phyloP scores from a whole-genome alignment of 2,888 invertebrate genomes.

The Campoletis raptor region DNA sequence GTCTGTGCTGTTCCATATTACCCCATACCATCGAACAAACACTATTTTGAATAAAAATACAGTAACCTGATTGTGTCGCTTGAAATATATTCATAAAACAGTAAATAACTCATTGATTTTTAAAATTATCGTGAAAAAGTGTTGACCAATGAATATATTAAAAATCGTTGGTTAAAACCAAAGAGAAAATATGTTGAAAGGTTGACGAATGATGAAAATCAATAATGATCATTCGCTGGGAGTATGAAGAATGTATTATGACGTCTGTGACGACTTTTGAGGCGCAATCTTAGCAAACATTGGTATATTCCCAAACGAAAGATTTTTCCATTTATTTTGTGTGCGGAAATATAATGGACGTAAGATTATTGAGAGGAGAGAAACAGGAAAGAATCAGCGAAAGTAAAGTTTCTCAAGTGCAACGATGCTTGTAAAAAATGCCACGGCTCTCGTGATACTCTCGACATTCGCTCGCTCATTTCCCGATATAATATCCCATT shows the following conservation, averaged over 20 bases:
- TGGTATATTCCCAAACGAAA: conserved; percentile 22
- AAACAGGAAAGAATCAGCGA: conserved; percentile 75
- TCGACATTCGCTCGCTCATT: conserved; percentile 32
- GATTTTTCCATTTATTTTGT: not conserved
- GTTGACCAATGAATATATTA: not conserved
- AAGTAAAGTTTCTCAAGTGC: conserved; percentile 79
- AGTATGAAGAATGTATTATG: conserved; percentile 2
- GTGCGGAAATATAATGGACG: conserved; percentile 14
- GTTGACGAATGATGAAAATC: conserved; percentile 52
- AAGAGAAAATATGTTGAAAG: conserved; percentile 11
- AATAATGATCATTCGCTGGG: conserved; percentile 38
- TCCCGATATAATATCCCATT: conserved; percentile 32
- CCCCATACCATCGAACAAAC: not conserved
- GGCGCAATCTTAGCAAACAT: conserved; percentile 11
- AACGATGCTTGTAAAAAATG: conserved; percentile 72
- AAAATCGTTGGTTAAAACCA: not conserved
- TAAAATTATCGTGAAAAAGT: not conserved
- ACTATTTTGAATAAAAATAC: not conserved
- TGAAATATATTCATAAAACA: not conserved
- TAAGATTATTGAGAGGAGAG: conserved; percentile 22
- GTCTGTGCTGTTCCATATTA: not conserved
- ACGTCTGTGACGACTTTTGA: conserved; percentile 43
- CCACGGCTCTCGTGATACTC: conserved; percentile 50
- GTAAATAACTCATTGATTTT: not conserved
- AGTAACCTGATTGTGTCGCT: not conserved